Evolutionary conservation across 2,797 vertebrate species (phyloP).

Genomic region (Phoebastria nigripes): DNA sequence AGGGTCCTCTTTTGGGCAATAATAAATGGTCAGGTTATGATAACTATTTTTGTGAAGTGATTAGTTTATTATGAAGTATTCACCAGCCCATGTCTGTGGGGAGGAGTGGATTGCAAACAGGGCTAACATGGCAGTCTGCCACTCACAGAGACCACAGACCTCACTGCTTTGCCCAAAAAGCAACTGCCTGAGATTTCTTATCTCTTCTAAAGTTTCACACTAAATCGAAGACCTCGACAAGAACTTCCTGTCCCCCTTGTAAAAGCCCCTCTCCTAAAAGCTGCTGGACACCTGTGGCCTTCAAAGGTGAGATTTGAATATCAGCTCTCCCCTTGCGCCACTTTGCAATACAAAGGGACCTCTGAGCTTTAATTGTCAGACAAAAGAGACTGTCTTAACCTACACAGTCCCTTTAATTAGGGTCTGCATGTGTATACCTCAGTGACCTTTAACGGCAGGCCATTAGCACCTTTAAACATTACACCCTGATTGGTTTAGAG

Average conservation of each 20-base stretch:
- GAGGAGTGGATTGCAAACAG: neutral
- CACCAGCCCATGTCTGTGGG: neutral
- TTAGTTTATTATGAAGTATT: neutral
- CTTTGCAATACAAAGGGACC: conserved; percentile 60
- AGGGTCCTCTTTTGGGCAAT: neutral
- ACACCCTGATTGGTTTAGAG: conserved; percentile 18
- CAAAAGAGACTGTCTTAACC: conserved; percentile 46
- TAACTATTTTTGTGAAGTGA: neutral
- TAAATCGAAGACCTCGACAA: conserved; percentile 9
- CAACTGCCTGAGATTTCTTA: conserved; percentile 21
- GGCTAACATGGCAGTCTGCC: conserved; percentile 9
- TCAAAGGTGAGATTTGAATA: conserved; percentile 49
- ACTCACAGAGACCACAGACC: neutral
- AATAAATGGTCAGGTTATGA: neutral
- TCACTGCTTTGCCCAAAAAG: neutral
- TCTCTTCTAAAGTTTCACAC: conserved; percentile 52
- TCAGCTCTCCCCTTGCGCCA: conserved; percentile 17
- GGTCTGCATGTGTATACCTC: conserved; percentile 37
- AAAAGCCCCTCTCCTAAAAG: conserved; percentile 28
- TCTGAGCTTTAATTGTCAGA: conserved; percentile 52
- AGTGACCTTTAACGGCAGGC: conserved; percentile 57
- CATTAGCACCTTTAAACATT: conserved; percentile 58
- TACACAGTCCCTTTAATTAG: conserved; percentile 40
- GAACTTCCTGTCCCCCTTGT: conserved; percentile 48
- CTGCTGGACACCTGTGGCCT: conserved; percentile 27